Conservation (phyloP, 1,140 invertebrate genomes). For the Drosophila asahinai region DNA sequence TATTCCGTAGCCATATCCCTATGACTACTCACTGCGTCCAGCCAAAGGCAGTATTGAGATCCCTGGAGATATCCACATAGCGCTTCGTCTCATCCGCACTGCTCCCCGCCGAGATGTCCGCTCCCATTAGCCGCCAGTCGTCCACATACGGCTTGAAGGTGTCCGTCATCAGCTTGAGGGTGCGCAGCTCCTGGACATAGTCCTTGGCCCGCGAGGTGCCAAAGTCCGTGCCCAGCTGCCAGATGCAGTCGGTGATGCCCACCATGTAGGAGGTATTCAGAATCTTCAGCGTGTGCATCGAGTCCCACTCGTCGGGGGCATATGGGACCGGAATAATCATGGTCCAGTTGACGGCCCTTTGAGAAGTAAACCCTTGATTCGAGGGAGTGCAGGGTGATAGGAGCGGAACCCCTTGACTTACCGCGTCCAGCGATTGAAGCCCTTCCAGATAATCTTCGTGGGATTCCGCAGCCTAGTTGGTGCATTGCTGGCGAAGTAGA, state of each 20-base stretch:
- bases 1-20: too few species aligned
- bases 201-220: slow-evolving; percentile 70
- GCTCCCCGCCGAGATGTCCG: slow-evolving; percentile 79
- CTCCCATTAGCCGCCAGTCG: slow-evolving; percentile 77
- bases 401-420: slow-evolving; percentile 24
- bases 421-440: slow-evolving; percentile 82
- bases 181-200: slow-evolving; percentile 76
- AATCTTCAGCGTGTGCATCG: slow-evolving; percentile 78
- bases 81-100: slow-evolving; percentile 71
- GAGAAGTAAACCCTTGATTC: neutral
- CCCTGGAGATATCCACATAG: slow-evolving; percentile 77
- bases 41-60: slow-evolving; percentile 74
- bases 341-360: slow-evolving; percentile 76
- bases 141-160: slow-evolving; percentile 72
- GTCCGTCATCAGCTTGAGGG: slow-evolving; percentile 78
- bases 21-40: slow-evolving; percentile 78
- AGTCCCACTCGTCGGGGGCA: slow-evolving; percentile 78
- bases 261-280: slow-evolving; percentile 79
- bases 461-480: slow-evolving; percentile 70
- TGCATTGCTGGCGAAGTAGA: slow-evolving; percentile 68
- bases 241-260: slow-evolving; percentile 79
- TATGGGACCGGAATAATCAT: slow-evolving; percentile 83
- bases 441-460: slow-evolving; percentile 82
- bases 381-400: neutral
- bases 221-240: slow-evolving; percentile 82